phyloP scores from a whole-genome alignment of 2,888 invertebrate genomes.

The Holacanthella duospinosa region DNA sequence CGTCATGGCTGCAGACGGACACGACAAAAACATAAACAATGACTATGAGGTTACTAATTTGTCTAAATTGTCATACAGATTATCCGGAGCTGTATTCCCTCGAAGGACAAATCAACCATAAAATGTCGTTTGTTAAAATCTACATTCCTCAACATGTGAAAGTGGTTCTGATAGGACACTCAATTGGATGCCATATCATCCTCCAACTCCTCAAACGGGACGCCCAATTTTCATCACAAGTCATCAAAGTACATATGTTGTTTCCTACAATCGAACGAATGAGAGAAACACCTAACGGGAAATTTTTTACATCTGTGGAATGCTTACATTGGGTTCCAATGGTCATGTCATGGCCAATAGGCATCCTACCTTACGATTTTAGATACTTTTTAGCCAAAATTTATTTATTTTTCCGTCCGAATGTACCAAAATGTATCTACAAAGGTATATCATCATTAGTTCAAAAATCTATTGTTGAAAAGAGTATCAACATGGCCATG shows the following conservation, averaged over 20 bases:
- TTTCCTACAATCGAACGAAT: conserved; percentile 82
- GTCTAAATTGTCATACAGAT: too few relatives aligned
- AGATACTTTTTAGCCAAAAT: conserved; percentile 5
- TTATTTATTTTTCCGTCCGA: conserved; percentile 21
- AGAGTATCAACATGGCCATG: conserved; percentile 20
- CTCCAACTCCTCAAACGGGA: conserved; percentile 56
- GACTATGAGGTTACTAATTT: too few relatives aligned
- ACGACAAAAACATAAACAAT: too few relatives aligned
- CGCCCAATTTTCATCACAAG: conserved; percentile 20
- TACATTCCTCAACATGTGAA: conserved; percentile 60
- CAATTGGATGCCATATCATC: conserved; percentile 77
- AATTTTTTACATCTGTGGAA: conserved; percentile 52
- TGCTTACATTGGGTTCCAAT: conserved; percentile 38
- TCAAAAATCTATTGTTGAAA: conserved; percentile 17
- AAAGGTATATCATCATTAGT: conserved; percentile 20
- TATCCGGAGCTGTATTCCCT: conserved; percentile 59
- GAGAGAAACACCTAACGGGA: conserved; percentile 63
- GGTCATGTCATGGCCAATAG: conserved; percentile 10
- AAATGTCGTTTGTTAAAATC: conserved; percentile 62
- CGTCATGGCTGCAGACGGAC: too few relatives aligned
- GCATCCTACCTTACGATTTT: background rate
- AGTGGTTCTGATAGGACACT: conserved; percentile 77
- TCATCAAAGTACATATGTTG: conserved; percentile 52
- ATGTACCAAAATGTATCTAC: conserved; percentile 16
- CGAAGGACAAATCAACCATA: conserved; percentile 67